Conservation (phyloP, 2,113 vertebrate genomes). For the Perca flavescens region DNA sequence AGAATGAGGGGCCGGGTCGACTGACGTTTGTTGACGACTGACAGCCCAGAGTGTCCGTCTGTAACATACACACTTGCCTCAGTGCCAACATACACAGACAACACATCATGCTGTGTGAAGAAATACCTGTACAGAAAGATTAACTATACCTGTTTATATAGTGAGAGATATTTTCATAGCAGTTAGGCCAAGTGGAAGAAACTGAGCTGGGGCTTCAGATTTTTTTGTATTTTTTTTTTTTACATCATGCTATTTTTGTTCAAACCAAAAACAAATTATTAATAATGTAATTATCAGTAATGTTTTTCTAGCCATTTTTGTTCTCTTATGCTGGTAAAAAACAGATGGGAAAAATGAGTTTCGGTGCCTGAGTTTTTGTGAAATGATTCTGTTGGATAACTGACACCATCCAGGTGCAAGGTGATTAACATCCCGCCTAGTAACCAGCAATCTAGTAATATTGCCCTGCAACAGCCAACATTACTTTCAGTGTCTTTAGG, state of each 20-base stretch:
- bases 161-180: slow-evolving; percentile 69
- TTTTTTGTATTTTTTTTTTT: slow-evolving; percentile 15
- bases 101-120: slow-evolving; percentile 27
- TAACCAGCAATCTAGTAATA: neutral
- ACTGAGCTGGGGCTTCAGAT: slow-evolving; percentile 44
- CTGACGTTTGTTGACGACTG: slow-evolving; percentile 94
- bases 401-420: neutral
- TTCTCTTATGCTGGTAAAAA: slow-evolving; percentile 20
- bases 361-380: slow-evolving; percentile 3
- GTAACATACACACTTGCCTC: slow-evolving; percentile 43
- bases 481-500: slow-evolving; percentile 34
- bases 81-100: slow-evolving; percentile 44
- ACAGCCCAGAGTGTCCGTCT: slow-evolving; percentile 35
- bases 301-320: neutral
- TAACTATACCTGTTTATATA: slow-evolving; percentile 49
- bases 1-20: slow-evolving; percentile 94
- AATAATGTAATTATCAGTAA: neutral
- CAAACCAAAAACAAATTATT: neutral
- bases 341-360: slow-evolving; percentile 6
- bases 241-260: slow-evolving; percentile 2
- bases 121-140: slow-evolving; percentile 46
- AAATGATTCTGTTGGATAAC: neutral
- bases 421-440: neutral
- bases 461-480: neutral
- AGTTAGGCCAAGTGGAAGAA: slow-evolving; percentile 27